A percentile compares a stretch with the other conserved stretches of the same genome.
Evolutionary conservation across 2,113 vertebrate species (phyloP).

Genomic region (Cyanocitta stelleri): DNA sequence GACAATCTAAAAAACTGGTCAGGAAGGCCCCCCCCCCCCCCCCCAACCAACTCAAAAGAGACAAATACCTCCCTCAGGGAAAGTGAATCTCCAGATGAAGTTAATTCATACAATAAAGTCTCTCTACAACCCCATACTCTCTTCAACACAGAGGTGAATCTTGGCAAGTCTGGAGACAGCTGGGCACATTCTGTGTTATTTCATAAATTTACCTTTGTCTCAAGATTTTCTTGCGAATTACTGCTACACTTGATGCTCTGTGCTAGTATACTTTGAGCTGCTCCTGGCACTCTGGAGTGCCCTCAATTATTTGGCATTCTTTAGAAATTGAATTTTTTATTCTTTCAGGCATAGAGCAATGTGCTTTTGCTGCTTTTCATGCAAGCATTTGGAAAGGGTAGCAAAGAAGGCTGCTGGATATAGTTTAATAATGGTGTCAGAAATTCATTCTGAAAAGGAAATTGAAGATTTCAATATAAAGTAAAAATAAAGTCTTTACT

Average conservation of each 20-base stretch:
- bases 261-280: background rate
- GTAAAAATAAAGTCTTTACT: background rate
- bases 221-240: background rate
- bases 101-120: background rate
- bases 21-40: background rate
- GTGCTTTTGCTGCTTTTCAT: background rate
- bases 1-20: background rate
- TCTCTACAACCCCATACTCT: background rate
- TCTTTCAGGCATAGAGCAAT: background rate
- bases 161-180: background rate
- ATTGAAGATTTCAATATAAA: background rate
- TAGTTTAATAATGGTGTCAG: background rate
- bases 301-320: background rate
- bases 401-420: background rate
- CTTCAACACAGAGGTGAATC: background rate
- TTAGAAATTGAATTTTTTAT: background rate
- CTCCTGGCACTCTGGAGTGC: background rate
- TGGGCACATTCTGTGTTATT: background rate
- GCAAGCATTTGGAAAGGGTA: background rate
- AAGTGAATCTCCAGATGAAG: background rate
- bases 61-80: background rate
- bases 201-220: background rate
- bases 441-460: background rate
- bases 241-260: background rate
- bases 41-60: background rate